Evolutionary conservation across 2,113 vertebrate genomes (phyloP), one percentile per base, ranked within the genome.

Genomic region (Pseudolaguvia tuberculata): DNA sequence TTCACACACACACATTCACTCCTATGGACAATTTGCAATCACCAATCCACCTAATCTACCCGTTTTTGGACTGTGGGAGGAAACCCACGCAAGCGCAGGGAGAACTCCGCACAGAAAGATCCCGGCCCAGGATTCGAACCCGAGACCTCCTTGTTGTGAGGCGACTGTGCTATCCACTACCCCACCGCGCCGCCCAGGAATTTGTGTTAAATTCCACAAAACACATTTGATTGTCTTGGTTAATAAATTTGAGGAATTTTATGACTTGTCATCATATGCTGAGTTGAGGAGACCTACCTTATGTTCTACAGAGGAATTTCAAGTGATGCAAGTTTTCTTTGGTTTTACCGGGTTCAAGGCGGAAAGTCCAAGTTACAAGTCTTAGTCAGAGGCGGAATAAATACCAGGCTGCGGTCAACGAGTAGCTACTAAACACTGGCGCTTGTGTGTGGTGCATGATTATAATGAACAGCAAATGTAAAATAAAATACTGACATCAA

Each of bases 401-500:
- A 71, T 71, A 9, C 39, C 47, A 5, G 2, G 15, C 35, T 47
- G 57, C 51, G 56, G 21, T 21, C 18, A 75, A 66, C 51, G 47
- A 14, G 7, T 21, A 13, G n/a, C 13, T 21, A 15, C 31, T 42
- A 56, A 75, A 55, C 25, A 47, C 51, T 75, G 50, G 61, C 47
- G 61, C 23, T 66, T 42, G 20, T 31, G 72, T 31, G 58, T 21
- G 61, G 23, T 56, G 35, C 18, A 55, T 11, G 23, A 66, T 20
- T 21, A 55, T 23, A 23, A 63, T 69, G 25, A 13, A 59, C 45
- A 45, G 12, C 50, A 65, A 56, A 39, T 55, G 59, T 62, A 57
- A 50, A 59, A 59, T 51, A 5, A 76, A 55, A 57, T 39, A 68
- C 23, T 29, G 63, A 59, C 29, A 70, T 21, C 51, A 56, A 47